A percentile compares a stretch with the other conserved stretches of the same genome.
Evolutionary conservation across 2,113 vertebrate genomes (phyloP).

Genomic region (Bubo scandiacus): DNA sequence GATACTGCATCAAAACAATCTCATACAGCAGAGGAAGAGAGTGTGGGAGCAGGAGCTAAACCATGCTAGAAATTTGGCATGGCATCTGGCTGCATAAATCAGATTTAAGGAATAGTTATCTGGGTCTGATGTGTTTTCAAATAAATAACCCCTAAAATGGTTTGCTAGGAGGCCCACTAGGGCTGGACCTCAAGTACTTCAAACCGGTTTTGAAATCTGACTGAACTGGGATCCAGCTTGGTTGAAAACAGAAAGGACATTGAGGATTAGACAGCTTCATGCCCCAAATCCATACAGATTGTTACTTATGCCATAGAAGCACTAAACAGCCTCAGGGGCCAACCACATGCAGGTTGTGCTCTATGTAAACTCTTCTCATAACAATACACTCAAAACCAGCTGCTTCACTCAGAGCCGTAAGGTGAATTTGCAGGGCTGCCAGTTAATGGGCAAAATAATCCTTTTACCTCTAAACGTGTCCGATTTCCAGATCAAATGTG

Average conservation of each 20-base stretch:
- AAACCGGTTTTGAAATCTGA: not conserved
- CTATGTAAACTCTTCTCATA: not conserved
- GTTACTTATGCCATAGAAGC: not conserved
- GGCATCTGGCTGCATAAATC: not conserved
- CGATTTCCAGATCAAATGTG: not conserved
- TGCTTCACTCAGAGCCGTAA: not conserved
- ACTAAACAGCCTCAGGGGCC: not conserved
- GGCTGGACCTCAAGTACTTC: not conserved
- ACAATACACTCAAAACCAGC: not conserved
- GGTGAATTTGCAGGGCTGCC: not conserved
- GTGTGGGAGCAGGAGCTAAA: not conserved
- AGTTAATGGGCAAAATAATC: not conserved
- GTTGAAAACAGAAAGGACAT: not conserved
- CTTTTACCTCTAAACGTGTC: not conserved
- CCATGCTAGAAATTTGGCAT: not conserved
- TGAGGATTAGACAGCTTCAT: not conserved
- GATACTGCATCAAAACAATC: not conserved
- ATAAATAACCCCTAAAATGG: not conserved
- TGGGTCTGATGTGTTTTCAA: not conserved
- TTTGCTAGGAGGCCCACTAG: not conserved
- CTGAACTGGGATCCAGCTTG: not conserved
- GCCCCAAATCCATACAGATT: not conserved
- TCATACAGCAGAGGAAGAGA: not conserved
- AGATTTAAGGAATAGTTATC: not conserved
- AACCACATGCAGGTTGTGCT: accelerated